These are phyloP conservation scores for Bombus confusus DNA, from an alignment of 1,140 invertebrate genomes.

Conservation along the genomic window DNA sequence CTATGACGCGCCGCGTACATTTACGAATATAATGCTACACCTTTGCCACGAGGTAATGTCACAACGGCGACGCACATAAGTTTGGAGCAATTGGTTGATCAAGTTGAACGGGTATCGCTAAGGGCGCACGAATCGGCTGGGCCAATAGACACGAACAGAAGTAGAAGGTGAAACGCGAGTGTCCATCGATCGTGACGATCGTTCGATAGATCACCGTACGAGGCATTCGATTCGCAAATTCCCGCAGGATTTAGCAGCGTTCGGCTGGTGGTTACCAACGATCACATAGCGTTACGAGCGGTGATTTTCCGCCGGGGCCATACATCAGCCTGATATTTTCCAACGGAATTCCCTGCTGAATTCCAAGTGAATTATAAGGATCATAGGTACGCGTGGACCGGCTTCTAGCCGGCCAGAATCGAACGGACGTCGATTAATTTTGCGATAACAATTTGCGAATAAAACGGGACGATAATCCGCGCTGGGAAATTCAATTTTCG, in stretches of 20 bases:
- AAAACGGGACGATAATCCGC: not conserved
- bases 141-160: too few species aligned
- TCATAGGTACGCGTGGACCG: not conserved
- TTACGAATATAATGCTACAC: conserved; percentile 77
- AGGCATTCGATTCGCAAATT: not conserved
- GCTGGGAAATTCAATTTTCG: conserved; percentile 29
- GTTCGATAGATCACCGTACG: not conserved
- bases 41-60: conserved; percentile 73
- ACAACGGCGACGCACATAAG: too few species aligned
- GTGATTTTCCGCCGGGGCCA: conserved; percentile 20
- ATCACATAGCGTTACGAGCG: conserved; percentile 1
- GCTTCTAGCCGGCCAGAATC: too few species aligned
- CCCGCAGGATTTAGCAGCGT: not conserved
- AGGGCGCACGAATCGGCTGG: too few species aligned
- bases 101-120: too few species aligned
- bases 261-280: not conserved
- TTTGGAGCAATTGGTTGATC: too few species aligned
- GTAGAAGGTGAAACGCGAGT: not conserved
- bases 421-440: too few species aligned
- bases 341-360: conserved; percentile 1
- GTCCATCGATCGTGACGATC: conserved; percentile 5
- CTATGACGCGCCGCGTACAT: conserved; percentile 66
- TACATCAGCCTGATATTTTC: conserved; percentile 21
- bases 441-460: conserved; percentile 26
- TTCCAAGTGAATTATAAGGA: conserved; percentile 47